Evolutionary conservation across 2,113 vertebrate genomes (phyloP).

Genomic region (Mugil cephalus): DNA sequence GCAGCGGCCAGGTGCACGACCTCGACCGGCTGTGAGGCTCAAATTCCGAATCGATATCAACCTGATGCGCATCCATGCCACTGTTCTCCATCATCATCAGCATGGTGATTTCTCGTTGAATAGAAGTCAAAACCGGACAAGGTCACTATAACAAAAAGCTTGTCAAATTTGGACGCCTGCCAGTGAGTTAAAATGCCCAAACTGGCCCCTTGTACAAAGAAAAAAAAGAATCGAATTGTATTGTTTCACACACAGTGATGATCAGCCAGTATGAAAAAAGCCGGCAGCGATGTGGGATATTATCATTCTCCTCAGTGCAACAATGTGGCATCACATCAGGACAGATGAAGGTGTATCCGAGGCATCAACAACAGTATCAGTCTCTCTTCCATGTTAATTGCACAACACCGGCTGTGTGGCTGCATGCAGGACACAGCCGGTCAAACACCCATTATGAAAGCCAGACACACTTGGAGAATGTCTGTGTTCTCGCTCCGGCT

Average conservation of each 20-base stretch:
- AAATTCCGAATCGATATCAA: conserved; percentile 95
- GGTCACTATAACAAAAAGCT: conserved; percentile 72
- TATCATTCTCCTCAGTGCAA: conserved; percentile 76
- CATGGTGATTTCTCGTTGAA: conserved; percentile 73
- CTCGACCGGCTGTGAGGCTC: conserved; percentile 91
- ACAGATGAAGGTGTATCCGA: conserved; percentile 76
- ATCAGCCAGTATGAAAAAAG: conserved; percentile 56
- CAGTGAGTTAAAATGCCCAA: conserved; percentile 44
- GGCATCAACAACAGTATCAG: conserved; percentile 69
- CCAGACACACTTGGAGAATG: conserved; percentile 63
- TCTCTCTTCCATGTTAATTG: conserved; percentile 79
- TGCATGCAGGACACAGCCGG: conserved; percentile 63
- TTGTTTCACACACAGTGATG: conserved; percentile 55
- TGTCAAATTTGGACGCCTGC: conserved; percentile 46
- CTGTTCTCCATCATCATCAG: conserved; percentile 90
- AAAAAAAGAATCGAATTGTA: conserved; percentile 4
- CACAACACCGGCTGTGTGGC: conserved; percentile 58
- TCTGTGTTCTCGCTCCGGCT: conserved; percentile 59
- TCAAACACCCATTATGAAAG: conserved; percentile 72
- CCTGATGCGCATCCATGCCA: conserved; percentile 91
- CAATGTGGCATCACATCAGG: conserved; percentile 78
- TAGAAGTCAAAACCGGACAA: conserved; percentile 63
- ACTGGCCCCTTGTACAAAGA: conserved; percentile 17
- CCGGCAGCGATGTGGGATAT: conserved; percentile 63
- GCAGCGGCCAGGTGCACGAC: conserved; percentile 95